Conservation (phyloP, 2,797 vertebrate genomes). For the Ctenosaura bakeri region DNA sequence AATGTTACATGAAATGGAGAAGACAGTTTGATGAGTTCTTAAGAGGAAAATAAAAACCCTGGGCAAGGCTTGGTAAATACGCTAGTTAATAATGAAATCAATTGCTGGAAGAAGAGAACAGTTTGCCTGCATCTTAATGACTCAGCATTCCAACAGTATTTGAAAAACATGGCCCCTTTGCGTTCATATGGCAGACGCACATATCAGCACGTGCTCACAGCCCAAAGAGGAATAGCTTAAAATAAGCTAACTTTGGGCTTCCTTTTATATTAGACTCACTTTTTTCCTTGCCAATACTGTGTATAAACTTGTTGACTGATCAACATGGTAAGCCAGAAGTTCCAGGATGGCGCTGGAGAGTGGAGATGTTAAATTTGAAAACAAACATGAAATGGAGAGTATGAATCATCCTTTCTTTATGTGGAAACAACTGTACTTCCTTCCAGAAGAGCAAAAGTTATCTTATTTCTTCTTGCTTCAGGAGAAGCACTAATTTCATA, state of each 20-base stretch:
- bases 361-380: neutral
- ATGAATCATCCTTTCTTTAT: slow-evolving; percentile 8
- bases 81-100: neutral
- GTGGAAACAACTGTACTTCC: slow-evolving; percentile 3
- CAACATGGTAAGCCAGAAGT: neutral
- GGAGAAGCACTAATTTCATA: neutral
- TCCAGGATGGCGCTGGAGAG: neutral
- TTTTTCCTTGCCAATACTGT: neutral
- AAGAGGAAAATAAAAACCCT: no score
- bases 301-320: neutral
- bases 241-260: neutral
- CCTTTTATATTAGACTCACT: neutral
- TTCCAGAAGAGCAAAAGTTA: neutral
- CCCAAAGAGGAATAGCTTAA: neutral
- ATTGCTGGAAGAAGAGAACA: neutral
- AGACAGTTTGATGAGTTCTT: no score
- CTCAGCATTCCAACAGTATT: neutral
- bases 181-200: neutral
- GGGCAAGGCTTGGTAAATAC: no score
- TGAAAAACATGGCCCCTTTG: neutral
- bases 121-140: neutral
- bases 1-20: no score
- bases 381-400: neutral
- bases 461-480: neutral
- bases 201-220: no score